These are phyloP conservation scores for Syrrhaptes paradoxus DNA, from an alignment of 2,113 vertebrate genomes.

Conservation along the genomic window DNA sequence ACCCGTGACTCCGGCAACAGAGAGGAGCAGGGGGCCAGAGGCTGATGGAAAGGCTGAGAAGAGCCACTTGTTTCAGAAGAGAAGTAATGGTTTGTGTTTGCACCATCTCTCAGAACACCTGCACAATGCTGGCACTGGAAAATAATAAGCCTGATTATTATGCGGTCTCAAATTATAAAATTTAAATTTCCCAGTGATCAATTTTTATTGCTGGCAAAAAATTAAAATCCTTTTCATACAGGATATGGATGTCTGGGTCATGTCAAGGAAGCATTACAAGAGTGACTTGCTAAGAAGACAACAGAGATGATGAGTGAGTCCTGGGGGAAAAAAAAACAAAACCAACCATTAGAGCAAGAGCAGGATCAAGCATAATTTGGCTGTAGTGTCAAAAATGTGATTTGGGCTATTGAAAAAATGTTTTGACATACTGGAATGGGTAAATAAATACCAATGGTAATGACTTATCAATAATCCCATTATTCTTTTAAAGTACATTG, in stretches of 20 bases:
- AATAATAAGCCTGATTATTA: background rate
- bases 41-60: background rate
- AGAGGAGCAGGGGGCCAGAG: background rate
- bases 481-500: background rate
- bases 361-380: background rate
- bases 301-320: background rate
- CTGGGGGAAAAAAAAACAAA: background rate
- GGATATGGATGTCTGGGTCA: background rate
- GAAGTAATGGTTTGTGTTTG: background rate
- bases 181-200: background rate
- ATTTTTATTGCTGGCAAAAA: slow-evolving; percentile 43
- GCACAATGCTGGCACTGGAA: background rate
- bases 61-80: background rate
- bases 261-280: background rate
- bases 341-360: background rate
- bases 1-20: background rate
- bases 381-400: background rate
- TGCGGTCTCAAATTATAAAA: background rate
- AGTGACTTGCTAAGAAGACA: background rate
- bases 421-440: background rate
- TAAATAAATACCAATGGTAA: background rate
- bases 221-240: slow-evolving; percentile 29
- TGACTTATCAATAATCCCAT: background rate
- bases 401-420: background rate
- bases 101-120: background rate